Conservation (phyloP, 2,888 invertebrate genomes). For the Eustalomyia histrio region DNA sequence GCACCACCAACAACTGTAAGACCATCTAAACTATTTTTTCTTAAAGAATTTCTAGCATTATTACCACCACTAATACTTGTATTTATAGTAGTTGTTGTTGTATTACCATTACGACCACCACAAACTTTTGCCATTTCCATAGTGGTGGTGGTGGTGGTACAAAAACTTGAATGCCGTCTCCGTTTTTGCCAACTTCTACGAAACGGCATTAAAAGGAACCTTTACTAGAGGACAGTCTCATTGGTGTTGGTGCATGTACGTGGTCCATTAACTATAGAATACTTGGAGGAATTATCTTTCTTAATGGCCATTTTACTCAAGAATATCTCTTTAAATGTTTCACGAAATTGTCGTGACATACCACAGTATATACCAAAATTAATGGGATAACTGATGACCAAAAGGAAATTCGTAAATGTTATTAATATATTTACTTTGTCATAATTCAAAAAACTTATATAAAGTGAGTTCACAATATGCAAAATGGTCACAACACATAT, state of each 20-base stretch:
- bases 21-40: slow-evolving; percentile 28
- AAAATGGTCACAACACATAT: slow-evolving; percentile 90
- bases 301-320: slow-evolving; percentile 81
- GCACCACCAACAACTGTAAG: slow-evolving; percentile 5
- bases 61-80: slow-evolving; percentile 9
- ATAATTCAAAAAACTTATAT: slow-evolving; percentile 87
- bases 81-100: neutral
- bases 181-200: slow-evolving; percentile 69
- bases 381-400: slow-evolving; percentile 93
- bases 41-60: slow-evolving; percentile 1
- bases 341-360: slow-evolving; percentile 96
- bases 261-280: slow-evolving; percentile 90
- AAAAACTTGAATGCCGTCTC: slow-evolving; percentile 67
- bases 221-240: slow-evolving; percentile 85
- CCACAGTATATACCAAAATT: slow-evolving; percentile 98
- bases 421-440: slow-evolving; percentile 88
- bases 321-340: slow-evolving; percentile 93
- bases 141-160: slow-evolving; percentile 63
- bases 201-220: slow-evolving; percentile 74
- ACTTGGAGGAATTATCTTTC: slow-evolving; percentile 86
- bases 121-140: slow-evolving; percentile 63
- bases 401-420: slow-evolving; percentile 93
- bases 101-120: slow-evolving; percentile 17
- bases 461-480: slow-evolving; percentile 89
- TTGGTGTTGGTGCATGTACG: slow-evolving; percentile 91